Percentiles rank a stretch among this genome's conserved stretches.
These are phyloP conservation scores for Periophthalmodon schlosseri DNA, from an alignment of 2,113 vertebrate species.

Conservation along the genomic window DNA sequence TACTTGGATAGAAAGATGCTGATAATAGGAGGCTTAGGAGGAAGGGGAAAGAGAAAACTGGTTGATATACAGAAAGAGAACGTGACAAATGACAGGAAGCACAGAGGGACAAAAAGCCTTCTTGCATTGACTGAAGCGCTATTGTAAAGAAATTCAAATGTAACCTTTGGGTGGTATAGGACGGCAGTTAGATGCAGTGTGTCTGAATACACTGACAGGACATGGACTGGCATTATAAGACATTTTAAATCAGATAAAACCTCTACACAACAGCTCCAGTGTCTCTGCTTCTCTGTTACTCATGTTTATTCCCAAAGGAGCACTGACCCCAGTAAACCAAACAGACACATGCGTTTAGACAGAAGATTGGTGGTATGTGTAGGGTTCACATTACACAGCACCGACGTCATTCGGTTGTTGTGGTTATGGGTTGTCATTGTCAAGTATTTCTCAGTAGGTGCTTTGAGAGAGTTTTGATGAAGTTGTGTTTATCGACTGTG, in stretches of 20 bases:
- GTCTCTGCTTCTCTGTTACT: constrained; percentile 42
- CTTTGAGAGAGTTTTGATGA: too few species aligned
- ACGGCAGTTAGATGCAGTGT: background rate
- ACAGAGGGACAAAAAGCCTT: background rate
- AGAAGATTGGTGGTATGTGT: constrained; percentile 11
- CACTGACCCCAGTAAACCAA: constrained; percentile 41
- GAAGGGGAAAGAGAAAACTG: background rate
- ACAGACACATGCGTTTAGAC: constrained; percentile 10
- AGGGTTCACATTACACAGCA: background rate
- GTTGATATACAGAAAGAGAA: background rate
- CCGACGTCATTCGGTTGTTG: background rate
- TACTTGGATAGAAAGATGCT: background rate
- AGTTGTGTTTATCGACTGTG: too few species aligned
- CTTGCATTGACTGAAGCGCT: constrained; percentile 1
- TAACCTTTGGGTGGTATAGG: constrained; percentile 34
- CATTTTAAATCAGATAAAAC: constrained; percentile 32
- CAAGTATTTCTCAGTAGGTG: background rate
- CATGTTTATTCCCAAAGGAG: constrained; percentile 47
- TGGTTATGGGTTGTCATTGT: background rate
- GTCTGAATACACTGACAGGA: background rate
- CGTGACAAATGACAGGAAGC: background rate
- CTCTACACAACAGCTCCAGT: constrained; percentile 36
- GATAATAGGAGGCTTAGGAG: background rate
- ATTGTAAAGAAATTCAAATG: constrained; percentile 39
- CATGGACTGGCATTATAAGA: constrained; percentile 11